Base-by-base conservation (phyloP, 1,140 invertebrate genomes). In the Caenorhabditis latens region DNA sequence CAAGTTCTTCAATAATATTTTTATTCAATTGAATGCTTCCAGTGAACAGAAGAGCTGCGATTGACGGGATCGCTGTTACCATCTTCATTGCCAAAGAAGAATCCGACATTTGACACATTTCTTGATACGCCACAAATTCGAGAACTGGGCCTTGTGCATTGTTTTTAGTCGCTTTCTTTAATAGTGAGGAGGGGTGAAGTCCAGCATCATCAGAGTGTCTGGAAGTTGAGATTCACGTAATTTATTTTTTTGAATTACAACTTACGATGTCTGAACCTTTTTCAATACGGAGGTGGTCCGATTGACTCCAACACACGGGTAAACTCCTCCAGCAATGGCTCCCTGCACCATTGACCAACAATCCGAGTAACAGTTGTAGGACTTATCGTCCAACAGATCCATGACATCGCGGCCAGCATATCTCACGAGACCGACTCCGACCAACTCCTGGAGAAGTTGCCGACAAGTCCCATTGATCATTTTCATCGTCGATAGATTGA, bases 401-500 rank as follows among this genome's bases (percentile, higher is more conserved):
- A 90, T 90, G 5, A 79, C 43, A 42, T 67, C 63, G 19, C 21
- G 24, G 13, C 87, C 46, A 43, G 58, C 16, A 8, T 53, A 11
- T 3, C 84, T 84, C 8, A 92, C 84, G 11, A 92, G 55, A 42
- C 83, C 61, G 16, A 89, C 79, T 42, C 91, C 88, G 21, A 82
- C 43, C 9, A 92, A 67, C 58, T 92, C 91, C 21, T 24, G 24
- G n/a, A 92, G 57, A 4, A 92, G 83, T 71, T 92, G 91, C 8
- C 84, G 75, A 13, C 90, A 57, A 91, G 94, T 94, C 48, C 93
- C 93, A 67, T 93, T 90, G 87, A 97, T 95, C 94, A 96, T 96
- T 92, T 97, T 96, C 95, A 98, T 87, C 13, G 63, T 63, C 8
- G 63, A 32, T 7, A 71, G 16, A n/a, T 53, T 71, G 50, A 87